Evolutionary conservation across 2,113 vertebrate genomes (phyloP).

Genomic region (Serinus canaria): DNA sequence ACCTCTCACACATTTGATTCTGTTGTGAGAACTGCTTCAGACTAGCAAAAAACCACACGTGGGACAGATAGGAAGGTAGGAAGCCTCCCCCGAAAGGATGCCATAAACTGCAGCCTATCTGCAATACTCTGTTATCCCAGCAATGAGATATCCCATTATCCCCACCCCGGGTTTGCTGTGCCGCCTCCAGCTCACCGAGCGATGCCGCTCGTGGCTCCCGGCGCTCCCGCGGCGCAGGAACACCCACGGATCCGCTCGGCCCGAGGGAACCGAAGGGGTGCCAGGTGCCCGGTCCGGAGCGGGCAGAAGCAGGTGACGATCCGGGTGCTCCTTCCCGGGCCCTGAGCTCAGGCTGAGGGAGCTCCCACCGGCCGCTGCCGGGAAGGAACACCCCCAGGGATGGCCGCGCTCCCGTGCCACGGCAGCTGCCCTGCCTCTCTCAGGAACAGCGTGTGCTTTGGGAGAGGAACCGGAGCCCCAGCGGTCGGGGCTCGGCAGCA

Average conservation of each 20-base stretch:
- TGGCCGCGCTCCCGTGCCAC: fast-evolving
- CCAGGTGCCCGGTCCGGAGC: not conserved
- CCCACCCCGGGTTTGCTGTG: not conserved
- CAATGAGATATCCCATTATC: too few relatives aligned
- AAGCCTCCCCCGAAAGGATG: not conserved
- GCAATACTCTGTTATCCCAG: not conserved
- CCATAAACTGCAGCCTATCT: not conserved
- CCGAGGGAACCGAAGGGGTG: not conserved
- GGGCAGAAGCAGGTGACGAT: not conserved
- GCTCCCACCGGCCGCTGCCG: not conserved
- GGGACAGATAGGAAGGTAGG: not conserved
- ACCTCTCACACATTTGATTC: conserved; percentile 84
- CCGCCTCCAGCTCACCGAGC: not conserved
- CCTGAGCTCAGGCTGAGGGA: not conserved
- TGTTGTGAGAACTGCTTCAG: conserved; percentile 81
- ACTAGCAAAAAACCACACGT: conserved; percentile 49
- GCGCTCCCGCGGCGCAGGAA: not conserved
- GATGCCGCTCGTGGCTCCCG: not conserved
- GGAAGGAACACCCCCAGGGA: not conserved
- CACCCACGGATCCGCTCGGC: not conserved
- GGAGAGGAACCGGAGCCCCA: not conserved
- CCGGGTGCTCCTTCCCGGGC: too few relatives aligned
- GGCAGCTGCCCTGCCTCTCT: not conserved
- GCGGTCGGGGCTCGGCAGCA: not conserved
- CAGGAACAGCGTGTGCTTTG: fast-evolving